phyloP scores from a whole-genome alignment of 1,140 invertebrate genomes.

The Aphaenogaster rudis region DNA sequence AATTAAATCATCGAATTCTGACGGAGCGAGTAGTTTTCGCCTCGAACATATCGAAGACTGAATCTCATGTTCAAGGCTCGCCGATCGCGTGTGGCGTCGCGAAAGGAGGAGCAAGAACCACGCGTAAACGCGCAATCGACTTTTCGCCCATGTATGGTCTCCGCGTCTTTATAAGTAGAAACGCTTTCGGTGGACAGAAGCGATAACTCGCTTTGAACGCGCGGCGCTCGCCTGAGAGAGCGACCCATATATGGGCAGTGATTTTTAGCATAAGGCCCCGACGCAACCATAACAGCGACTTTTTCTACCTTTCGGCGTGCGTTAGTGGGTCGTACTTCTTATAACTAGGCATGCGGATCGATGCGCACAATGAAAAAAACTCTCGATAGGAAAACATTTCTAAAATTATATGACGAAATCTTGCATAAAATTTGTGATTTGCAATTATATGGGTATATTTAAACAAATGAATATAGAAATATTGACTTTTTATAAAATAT shows the following conservation, averaged over 20 bases:
- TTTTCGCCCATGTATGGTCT: slow-evolving; percentile 59
- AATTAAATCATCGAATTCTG: slow-evolving; percentile 8
- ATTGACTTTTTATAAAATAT: too few relatives aligned
- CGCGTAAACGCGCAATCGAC: neutral
- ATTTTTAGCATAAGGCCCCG: slow-evolving; percentile 81
- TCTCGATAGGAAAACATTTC: too few relatives aligned
- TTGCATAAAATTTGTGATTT: too few relatives aligned
- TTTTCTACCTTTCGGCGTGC: slow-evolving; percentile 29
- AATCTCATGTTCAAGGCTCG: slow-evolving; percentile 6
- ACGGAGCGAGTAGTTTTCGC: neutral
- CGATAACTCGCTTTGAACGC: slow-evolving; percentile 36
- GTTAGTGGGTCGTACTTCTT: slow-evolving; percentile 49
- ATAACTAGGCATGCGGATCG: neutral
- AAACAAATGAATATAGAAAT: too few relatives aligned
- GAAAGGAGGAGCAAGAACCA: slow-evolving; percentile 15
- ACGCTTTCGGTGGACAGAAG: slow-evolving; percentile 18
- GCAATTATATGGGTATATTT: too few relatives aligned
- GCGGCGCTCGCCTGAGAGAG: slow-evolving; percentile 20
- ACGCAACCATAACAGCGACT: slow-evolving; percentile 66
- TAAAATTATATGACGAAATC: too few relatives aligned
- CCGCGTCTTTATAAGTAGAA: slow-evolving; percentile 51
- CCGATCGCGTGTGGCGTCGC: neutral
- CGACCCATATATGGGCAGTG: slow-evolving; percentile 81
- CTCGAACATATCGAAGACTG: slow-evolving; percentile 16
- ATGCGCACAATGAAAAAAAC: neutral